phyloP scores from a whole-genome alignment of 2,113 vertebrate species.

The Perccottus glenii region DNA sequence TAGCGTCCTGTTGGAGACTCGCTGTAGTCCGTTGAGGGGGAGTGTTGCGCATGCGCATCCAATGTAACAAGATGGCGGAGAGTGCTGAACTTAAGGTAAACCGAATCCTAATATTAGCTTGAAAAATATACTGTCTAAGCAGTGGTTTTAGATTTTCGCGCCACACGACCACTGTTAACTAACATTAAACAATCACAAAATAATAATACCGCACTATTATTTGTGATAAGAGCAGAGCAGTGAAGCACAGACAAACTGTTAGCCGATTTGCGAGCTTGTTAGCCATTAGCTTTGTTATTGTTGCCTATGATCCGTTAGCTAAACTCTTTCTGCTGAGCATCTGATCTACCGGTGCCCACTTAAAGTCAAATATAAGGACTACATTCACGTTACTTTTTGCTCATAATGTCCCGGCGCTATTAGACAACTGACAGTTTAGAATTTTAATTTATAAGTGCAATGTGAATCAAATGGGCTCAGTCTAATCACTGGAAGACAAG shows the following conservation, averaged over 20 bases:
- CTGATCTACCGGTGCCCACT: slow-evolving; percentile 17
- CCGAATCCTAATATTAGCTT: slow-evolving; percentile 85
- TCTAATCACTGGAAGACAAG: slow-evolving; percentile 65
- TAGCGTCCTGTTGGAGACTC: slow-evolving; percentile 27
- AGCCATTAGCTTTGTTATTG: slow-evolving; percentile 78
- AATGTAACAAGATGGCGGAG: slow-evolving; percentile 97
- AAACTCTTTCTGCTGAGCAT: slow-evolving; percentile 29
- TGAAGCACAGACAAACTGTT: slow-evolving; percentile 37
- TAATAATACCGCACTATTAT: slow-evolving; percentile 1
- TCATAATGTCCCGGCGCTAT: not conserved
- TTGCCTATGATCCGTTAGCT: slow-evolving; percentile 68
- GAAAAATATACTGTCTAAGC: slow-evolving; percentile 69
- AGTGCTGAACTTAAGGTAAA: slow-evolving; percentile 99
- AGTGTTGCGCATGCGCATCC: slow-evolving; percentile 88
- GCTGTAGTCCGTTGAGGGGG: slow-evolving; percentile 79
- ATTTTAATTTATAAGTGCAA: not conserved
- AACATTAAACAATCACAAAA: not conserved
- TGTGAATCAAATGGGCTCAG: slow-evolving; percentile 55
- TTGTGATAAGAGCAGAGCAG: slow-evolving; percentile 17
- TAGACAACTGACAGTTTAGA: not conserved
- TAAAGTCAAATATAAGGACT: not conserved
- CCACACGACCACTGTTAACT: not conserved
- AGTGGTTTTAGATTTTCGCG: slow-evolving; percentile 19
- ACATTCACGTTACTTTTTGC: not conserved
- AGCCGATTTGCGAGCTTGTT: slow-evolving; percentile 62